Conservation (phyloP, 2,113 vertebrate genomes). For the Chaetorhynchus papuensis region DNA sequence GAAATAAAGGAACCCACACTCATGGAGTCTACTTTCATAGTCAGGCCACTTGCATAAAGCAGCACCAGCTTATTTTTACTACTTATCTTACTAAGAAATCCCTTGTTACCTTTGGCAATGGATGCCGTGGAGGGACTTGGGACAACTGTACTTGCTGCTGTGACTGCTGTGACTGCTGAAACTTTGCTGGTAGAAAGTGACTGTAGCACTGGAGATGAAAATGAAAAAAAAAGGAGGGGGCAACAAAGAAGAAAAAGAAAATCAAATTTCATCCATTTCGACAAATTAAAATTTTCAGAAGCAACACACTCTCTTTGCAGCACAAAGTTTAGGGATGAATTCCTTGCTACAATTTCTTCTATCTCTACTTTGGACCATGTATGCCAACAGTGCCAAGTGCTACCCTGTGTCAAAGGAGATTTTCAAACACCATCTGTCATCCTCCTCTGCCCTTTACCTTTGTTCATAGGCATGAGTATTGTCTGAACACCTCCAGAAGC, state of each 20-base stretch:
- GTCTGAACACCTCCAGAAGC: conserved; percentile 85
- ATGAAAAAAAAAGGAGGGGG: background rate
- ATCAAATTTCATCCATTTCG: background rate
- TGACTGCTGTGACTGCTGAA: conserved; percentile 57
- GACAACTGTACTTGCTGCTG: conserved; percentile 34
- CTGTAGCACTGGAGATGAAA: conserved; percentile 68
- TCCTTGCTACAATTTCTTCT: conserved; percentile 34
- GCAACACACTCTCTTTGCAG: background rate
- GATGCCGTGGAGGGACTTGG: conserved; percentile 45
- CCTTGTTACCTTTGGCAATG: conserved; percentile 71
- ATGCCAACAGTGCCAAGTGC: conserved; percentile 1
- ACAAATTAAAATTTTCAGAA: conserved; percentile 6
- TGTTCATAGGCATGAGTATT: conserved; percentile 91
- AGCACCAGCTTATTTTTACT: background rate
- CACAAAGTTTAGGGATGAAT: conserved; percentile 18
- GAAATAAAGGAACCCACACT: background rate
- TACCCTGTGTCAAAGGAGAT: conserved; percentile 37
- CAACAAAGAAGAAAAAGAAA: background rate
- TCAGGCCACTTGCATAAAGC: background rate
- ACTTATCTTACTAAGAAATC: background rate
- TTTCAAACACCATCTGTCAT: conserved; percentile 44
- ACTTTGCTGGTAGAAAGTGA: conserved; percentile 73
- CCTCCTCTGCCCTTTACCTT: conserved; percentile 76
- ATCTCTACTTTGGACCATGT: background rate
- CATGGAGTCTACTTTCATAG: background rate